phyloP scores from a whole-genome alignment of 2,113 vertebrate species.

The Cettia cetti region DNA sequence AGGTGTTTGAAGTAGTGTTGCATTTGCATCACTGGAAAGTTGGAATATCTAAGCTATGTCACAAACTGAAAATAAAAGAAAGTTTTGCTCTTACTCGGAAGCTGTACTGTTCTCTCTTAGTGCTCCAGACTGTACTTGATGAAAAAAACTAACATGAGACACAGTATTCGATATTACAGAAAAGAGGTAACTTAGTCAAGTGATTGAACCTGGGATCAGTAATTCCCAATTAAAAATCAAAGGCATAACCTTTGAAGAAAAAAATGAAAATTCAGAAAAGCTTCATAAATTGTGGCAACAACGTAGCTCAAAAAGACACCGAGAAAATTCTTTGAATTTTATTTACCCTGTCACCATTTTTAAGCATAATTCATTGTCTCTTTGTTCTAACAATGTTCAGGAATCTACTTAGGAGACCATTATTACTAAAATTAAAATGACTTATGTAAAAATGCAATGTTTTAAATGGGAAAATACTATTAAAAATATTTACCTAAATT shows the following conservation, averaged over 20 bases:
- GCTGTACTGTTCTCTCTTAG: neutral
- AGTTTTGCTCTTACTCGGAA: neutral
- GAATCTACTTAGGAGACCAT: neutral
- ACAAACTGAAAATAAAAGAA: neutral
- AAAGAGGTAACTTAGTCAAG: neutral
- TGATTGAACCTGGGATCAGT: neutral
- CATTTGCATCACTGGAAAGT: neutral
- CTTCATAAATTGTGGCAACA: neutral
- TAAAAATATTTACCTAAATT: neutral
- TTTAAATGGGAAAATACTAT: neutral
- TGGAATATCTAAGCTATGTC: neutral
- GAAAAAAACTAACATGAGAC: neutral
- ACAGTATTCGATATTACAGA: neutral
- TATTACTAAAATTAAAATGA: neutral
- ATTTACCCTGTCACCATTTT: neutral
- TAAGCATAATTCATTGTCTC: neutral
- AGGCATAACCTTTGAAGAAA: neutral
- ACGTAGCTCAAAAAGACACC: neutral
- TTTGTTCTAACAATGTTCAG: neutral
- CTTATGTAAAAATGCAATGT: neutral
- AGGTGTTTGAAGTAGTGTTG: neutral
- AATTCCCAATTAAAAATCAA: neutral
- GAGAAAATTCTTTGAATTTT: neutral
- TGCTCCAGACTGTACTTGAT: neutral
- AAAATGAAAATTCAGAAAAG: neutral